Evolutionary conservation across 2,797 vertebrate genomes (phyloP).

Genomic region (Valencia hispanica): DNA sequence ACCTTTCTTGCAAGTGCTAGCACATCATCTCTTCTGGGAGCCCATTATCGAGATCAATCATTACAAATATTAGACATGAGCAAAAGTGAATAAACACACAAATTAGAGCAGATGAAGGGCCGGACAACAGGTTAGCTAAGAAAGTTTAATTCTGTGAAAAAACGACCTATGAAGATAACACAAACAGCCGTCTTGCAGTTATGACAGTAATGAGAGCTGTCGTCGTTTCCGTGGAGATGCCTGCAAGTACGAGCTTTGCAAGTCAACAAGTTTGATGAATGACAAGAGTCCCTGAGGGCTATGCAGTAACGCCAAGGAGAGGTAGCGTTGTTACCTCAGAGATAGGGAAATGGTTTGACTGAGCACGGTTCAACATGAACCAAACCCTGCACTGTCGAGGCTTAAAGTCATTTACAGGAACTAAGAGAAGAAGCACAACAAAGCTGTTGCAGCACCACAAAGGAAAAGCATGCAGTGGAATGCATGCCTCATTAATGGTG

Average conservation of each 20-base stretch:
- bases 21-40: neutral
- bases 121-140: neutral
- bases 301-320: constrained; percentile 5
- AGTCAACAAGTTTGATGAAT: constrained; percentile 24
- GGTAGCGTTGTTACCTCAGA: neutral
- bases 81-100: neutral
- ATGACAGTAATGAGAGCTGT: constrained; percentile 3
- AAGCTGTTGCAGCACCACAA: constrained; percentile 5
- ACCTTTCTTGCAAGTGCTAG: constrained; percentile 7
- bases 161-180: neutral
- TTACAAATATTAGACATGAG: neutral
- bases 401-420: neutral
- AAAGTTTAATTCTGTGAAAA: neutral
- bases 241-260: constrained; percentile 11
- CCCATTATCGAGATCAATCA: constrained; percentile 6
- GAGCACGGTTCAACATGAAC: neutral
- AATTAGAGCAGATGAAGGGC: neutral
- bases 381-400: neutral
- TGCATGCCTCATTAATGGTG: neutral
- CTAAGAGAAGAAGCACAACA: neutral
- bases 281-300: constrained; percentile 2
- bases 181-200: constrained; percentile 5
- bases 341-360: constrained; percentile 1
- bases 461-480: constrained; percentile 4
- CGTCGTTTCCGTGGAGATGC: constrained; percentile 17